phyloP scores from a whole-genome alignment of 2,113 vertebrate species.

The Tychaedon coryphoeus region DNA sequence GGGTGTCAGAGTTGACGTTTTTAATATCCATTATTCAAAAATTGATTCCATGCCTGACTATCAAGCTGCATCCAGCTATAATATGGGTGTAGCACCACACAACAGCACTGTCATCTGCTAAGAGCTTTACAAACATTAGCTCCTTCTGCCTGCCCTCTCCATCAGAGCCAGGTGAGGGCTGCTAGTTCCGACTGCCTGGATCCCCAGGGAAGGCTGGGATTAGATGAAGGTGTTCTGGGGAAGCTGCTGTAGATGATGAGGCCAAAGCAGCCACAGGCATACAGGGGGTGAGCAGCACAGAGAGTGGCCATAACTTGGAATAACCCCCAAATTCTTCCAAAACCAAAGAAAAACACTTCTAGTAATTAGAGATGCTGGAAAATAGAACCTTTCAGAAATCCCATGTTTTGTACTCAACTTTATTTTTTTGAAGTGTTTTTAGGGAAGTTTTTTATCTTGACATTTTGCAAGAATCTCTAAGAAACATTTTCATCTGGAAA shows the following conservation, averaged over 20 bases:
- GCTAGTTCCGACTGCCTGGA: neutral
- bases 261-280: rapidly evolving
- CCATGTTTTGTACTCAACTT: neutral
- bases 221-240: neutral
- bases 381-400: neutral
- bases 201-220: neutral
- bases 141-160: constrained; percentile 11
- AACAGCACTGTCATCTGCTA: constrained; percentile 52
- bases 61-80: constrained; percentile 53
- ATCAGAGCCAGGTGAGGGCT: neutral
- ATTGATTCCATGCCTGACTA: constrained; percentile 71
- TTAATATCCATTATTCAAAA: constrained; percentile 71
- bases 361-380: neutral
- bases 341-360: neutral
- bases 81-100: constrained; percentile 18
- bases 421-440: neutral
- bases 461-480: neutral
- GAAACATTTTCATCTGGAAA: neutral
- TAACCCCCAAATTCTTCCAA: neutral
- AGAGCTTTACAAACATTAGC: constrained; percentile 64
- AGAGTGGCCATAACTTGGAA: neutral
- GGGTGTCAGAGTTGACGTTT: constrained; percentile 59
- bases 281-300: neutral
- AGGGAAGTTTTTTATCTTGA: neutral
- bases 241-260: neutral